These are phyloP conservation scores for Chalcis sispes DNA, from an alignment of 2,888 invertebrate genomes.

Conservation along the genomic window DNA sequence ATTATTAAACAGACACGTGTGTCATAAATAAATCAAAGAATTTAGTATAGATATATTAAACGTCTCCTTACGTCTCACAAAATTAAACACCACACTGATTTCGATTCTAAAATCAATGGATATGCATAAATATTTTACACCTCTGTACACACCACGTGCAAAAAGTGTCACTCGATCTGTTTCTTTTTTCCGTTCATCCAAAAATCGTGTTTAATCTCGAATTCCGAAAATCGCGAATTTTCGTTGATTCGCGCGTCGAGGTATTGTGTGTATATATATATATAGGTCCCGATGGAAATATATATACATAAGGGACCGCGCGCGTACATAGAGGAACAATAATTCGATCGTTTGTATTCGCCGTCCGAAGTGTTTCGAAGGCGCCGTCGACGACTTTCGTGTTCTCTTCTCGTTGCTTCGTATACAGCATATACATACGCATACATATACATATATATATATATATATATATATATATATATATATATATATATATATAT, in stretches of 20 bases:
- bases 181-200: slow-evolving; percentile 22
- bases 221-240: slow-evolving; percentile 52
- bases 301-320: neutral
- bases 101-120: too few relatives aligned
- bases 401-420: neutral
- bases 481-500: neutral
- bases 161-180: slow-evolving; percentile 30
- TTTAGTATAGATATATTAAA: too few relatives aligned
- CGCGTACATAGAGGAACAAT: slow-evolving; percentile 49
- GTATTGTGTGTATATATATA: neutral
- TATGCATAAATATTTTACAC: too few relatives aligned
- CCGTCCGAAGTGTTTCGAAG: slow-evolving; percentile 57
- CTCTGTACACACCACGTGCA: too few relatives aligned
- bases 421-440: neutral
- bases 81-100: too few relatives aligned
- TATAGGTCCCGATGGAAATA: neutral
- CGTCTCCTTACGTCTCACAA: too few relatives aligned
- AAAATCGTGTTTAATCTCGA: slow-evolving; percentile 33
- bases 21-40: too few relatives aligned
- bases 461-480: too few relatives aligned
- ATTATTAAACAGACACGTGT: too few relatives aligned
- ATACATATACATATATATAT: neutral
- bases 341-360: slow-evolving; percentile 73
- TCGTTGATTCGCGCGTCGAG: slow-evolving; percentile 36
- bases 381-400: slow-evolving; percentile 22